Conservation (phyloP, 2,113 vertebrate species). For the Seriola aureovittata region DNA sequence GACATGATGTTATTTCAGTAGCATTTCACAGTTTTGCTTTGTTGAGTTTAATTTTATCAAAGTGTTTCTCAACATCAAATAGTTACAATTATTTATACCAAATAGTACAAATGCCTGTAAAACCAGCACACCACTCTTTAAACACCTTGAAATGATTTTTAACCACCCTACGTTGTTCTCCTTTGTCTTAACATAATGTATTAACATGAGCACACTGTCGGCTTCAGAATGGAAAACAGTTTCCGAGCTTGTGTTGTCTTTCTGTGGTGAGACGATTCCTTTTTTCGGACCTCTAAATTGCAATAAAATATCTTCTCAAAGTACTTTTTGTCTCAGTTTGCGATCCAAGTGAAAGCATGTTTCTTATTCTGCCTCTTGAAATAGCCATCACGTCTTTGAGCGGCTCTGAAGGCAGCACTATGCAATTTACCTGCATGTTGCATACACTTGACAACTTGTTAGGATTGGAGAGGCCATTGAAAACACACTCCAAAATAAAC, state of each 20-base stretch:
- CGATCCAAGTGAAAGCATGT: slow-evolving; percentile 27
- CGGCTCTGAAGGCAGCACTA: slow-evolving; percentile 38
- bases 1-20: slow-evolving; percentile 7
- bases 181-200: not conserved
- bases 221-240: not conserved
- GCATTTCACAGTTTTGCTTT: not conserved
- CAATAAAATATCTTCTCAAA: slow-evolving; percentile 6
- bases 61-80: slow-evolving; percentile 1
- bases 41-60: not conserved
- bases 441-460: slow-evolving; percentile 83
- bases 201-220: slow-evolving; percentile 7
- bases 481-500: slow-evolving; percentile 87
- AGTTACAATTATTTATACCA: not conserved
- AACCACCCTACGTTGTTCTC: slow-evolving; percentile 6
- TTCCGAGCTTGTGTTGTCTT: slow-evolving; percentile 7
- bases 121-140: not conserved
- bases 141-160: not conserved
- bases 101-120: slow-evolving; percentile 7
- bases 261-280: not conserved
- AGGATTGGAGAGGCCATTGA: slow-evolving; percentile 85
- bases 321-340: slow-evolving; percentile 25
- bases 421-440: slow-evolving; percentile 79
- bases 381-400: slow-evolving; percentile 33
- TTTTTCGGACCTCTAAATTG: slow-evolving; percentile 25
- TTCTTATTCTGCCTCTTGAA: slow-evolving; percentile 25